Evolutionary conservation across 2,797 vertebrate species (phyloP), one percentile per base, ranked within the genome.

Genomic region (Sitta carolinensis): DNA sequence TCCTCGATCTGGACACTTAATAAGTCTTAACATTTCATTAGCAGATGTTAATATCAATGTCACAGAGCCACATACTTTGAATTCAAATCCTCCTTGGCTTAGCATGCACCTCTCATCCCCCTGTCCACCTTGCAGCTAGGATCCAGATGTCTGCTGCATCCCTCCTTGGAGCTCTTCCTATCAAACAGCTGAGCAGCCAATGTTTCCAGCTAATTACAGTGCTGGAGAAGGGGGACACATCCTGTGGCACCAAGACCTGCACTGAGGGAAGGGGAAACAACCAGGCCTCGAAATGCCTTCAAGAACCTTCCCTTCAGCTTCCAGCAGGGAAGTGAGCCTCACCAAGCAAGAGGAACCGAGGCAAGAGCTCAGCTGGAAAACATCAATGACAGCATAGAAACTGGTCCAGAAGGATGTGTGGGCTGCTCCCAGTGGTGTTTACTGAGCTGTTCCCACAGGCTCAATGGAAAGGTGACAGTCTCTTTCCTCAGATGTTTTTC

Each of bases 11-110:
- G 66, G 19, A 27, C 66, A 58, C 92, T 94, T 94, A 89, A 66
- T 87, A 94, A 87, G 82, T 52, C 89, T 89, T 94, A 93, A 72
- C 69, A 59, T 92, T 87, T 94, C 89, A 92, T 93, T 94, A 95
- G 84, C 76, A 91, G 89, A 85, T 75, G 84, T 52, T 95, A 95
- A 94, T 63, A 89, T 81, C 47, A 15, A 20, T 87, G 87, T 78
- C 77, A 74, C 34, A 36, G 63, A 94, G 68, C 75, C 69, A 94
- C 21, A n/a, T 62, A 52, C 70, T 94, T 93, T 81, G 73, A 90
- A 95, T 91, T 93, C 48, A 87, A 75, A 87, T 85, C 82, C 58
- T 68, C 40, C 54, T 88, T 8, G 3, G 59, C 66, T 92, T 74
- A 93, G 80, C 40, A 17, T 68, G 64, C 84, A 64, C 48, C 58